Conservation (phyloP, 2,113 vertebrate genomes). For the Tricholaema leucomelas region DNA sequence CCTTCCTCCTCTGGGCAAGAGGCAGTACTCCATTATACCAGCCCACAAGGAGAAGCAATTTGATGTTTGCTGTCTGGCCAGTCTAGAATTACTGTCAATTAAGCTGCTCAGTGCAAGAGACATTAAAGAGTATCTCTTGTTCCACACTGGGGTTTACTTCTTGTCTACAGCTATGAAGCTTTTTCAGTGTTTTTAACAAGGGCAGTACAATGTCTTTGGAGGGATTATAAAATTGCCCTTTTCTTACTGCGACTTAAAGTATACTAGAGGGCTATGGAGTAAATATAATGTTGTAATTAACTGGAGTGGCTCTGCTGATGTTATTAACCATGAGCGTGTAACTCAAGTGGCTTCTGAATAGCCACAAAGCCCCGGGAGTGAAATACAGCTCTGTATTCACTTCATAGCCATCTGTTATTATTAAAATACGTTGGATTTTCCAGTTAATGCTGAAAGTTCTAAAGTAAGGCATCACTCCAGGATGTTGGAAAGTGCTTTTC, state of each 20-base stretch:
- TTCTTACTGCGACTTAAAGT: constrained; percentile 3
- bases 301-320: constrained; percentile 46
- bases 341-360: constrained; percentile 45
- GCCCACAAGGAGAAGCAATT: neutral
- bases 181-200: constrained; percentile 23
- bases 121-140: neutral
- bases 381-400: constrained; percentile 9
- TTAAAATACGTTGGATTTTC: constrained; percentile 25
- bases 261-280: neutral
- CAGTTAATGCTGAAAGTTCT: neutral
- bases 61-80: neutral
- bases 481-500: neutral
- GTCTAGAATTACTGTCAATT: constrained; percentile 31
- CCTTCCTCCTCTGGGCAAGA: neutral
- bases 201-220: constrained; percentile 8
- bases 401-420: constrained; percentile 39
- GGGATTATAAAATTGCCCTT: constrained; percentile 1
- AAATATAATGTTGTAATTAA: constrained; percentile 55
- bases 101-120: constrained; percentile 2
- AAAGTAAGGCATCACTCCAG: neutral
- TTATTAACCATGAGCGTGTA: neutral
- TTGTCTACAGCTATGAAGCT: neutral
- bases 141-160: neutral
- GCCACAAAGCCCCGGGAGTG: constrained; percentile 11
- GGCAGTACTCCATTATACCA: neutral